Evolutionary conservation across 2,113 vertebrate genomes (phyloP), one percentile per base, ranked within the genome.

Genomic region (Phocoena phocoena): DNA sequence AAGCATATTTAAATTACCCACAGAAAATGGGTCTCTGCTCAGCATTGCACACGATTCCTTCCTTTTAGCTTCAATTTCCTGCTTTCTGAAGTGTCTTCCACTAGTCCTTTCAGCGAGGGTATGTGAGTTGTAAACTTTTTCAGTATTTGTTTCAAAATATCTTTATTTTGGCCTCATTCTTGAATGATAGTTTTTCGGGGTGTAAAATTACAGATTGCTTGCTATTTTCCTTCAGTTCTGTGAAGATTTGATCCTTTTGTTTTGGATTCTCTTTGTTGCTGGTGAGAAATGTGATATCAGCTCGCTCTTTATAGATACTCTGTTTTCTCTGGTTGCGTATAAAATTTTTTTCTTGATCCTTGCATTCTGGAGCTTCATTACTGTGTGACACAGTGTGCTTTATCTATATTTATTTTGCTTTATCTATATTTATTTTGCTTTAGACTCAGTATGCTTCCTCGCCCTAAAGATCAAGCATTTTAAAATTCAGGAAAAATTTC

Each of bases 391-490:
- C 11, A 60, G 8, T 80, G 14, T 94, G 44, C 36, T 84, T 23
- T 88, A 33, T 76, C 74, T 73, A 36, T 79, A 70, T 87, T 86
- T 62, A 62, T 68, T 41, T 95, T 79, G 2, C 58, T 31, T 92
- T 33, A 85, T 76, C 74, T 71, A 36, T 79, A 70, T 87, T 86
- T 62, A 62, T 68, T 41, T 95, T 80, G 3, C 58, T 31, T 92
- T 33, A 88, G 50, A 38, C 21, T 85, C 50, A 77, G 36, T 38
- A 63, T 41, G 18, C 28, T 62, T 67, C 53, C 81, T 95, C 23
- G 95, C 67, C 17, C 63, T 90, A 80, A 97, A 80, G 58, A 82
- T 50, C 44, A 94, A 84, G 9, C 36, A 83, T 80, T 92, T 87
- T 76, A 79, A 92, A 47, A 44, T 74, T 79, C 47, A 85, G 38